A percentile compares a stretch with the other conserved stretches of the same genome.
phyloP scores from a whole-genome alignment of 2,797 vertebrate species.

The Myoxocephalus aenaeus region DNA sequence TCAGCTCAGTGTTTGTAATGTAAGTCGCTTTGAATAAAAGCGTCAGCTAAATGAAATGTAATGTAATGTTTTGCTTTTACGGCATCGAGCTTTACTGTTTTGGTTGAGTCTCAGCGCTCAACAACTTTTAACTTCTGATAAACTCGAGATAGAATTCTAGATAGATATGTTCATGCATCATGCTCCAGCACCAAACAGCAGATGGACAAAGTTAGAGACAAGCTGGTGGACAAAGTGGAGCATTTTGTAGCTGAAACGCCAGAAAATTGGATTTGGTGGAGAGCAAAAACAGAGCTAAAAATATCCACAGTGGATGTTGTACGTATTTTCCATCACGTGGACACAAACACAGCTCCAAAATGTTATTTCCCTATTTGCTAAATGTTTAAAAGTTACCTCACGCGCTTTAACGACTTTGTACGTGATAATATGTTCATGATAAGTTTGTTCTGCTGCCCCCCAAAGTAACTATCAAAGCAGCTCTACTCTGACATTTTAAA shows the following conservation, averaged over 20 bases:
- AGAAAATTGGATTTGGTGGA: not conserved
- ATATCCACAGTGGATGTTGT: not conserved
- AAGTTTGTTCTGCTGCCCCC: not conserved
- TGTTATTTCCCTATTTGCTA: not conserved
- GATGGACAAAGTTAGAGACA: not conserved
- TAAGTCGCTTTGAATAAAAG: no score
- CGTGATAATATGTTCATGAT: not conserved
- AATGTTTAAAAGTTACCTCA: not conserved
- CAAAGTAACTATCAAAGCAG: not conserved
- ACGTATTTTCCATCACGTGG: not conserved
- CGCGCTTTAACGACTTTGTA: not conserved
- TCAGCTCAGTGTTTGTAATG: no score
- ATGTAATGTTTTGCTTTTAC: not conserved
- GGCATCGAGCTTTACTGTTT: not conserved
- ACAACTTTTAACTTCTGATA: not conserved
- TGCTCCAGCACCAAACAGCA: not conserved
- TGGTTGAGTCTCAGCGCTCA: not conserved
- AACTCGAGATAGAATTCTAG: not conserved
- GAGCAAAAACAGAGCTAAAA: not conserved
- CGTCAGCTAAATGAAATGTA: no score
- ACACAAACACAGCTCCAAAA: not conserved
- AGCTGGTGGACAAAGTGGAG: not conserved
- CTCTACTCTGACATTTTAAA: not conserved
- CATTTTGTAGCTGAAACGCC: not conserved
- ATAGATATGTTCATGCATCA: not conserved